Evolutionary conservation across 1,140 invertebrate genomes (phyloP), one percentile per base, ranked within the genome.

Genomic region (Cotesia vestalis): DNA sequence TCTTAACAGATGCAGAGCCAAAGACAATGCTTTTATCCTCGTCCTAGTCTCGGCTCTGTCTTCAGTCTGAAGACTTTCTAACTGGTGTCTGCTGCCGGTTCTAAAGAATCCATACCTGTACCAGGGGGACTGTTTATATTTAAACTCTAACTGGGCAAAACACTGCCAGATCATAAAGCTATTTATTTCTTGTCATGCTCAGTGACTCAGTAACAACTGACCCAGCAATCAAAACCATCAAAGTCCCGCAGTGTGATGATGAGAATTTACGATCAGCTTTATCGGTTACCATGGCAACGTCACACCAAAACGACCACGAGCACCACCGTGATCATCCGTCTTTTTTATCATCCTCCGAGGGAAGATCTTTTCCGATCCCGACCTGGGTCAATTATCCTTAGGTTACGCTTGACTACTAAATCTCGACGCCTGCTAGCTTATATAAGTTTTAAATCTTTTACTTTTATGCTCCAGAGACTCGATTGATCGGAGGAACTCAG

Each of bases 141-240:
- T 57, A 57, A 14, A 57, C 17, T 57, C 14, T 57, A 20, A 17
- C 17, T 57, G 40, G 64, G 64, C 52, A 66, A 52, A 66, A 66
- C 40, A 46, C 51, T 52, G 57, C 55, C 36, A 69, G 55, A 69
- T 59, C 55, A 38, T 60, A 55, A 55, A 69, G 55, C 40, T 20
- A 40, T 69, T 59, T 69, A 59, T 69, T 69, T 14, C 27, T 14
- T 69, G 68, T 69, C 59, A 69, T 60, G 68, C 68, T 62, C 59
- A 51, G 6, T 69, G 57, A 60, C 34, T 69, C 40, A 51, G 57
- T 38, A 69, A 46, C 59, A 69, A 62, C 59, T 69, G 68, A 69
- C 68, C 68, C 57, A 69, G 20, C 68, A 61, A 46, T 46, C 40
- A 46, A 46, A 46, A 46, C 40, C 40, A 46, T 14, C 17, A 17